Percentiles rank a stretch among this genome's conserved stretches.
Conservation (phyloP, 35 echinoderm and acorn worm genomes). For the Heliocidaris erythrogramma region DNA sequence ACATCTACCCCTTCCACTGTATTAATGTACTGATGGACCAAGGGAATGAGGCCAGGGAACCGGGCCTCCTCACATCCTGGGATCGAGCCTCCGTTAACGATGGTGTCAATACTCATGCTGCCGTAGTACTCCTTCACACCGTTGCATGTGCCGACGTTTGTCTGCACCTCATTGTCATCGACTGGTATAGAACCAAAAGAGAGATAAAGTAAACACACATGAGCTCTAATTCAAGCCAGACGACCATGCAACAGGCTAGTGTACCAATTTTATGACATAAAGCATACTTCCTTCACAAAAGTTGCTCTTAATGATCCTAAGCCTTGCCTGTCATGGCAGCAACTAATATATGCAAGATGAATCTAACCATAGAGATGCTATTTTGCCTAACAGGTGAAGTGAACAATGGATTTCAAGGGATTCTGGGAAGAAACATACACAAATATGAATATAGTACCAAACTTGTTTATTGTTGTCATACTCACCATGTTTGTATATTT, state of each 20-base stretch:
- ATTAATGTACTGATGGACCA: slow-evolving; percentile 81
- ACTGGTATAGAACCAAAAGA: background rate
- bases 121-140: background rate
- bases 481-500: background rate
- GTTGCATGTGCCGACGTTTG: background rate
- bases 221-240: background rate
- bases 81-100: slow-evolving; percentile 85
- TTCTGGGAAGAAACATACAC: no score
- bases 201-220: background rate
- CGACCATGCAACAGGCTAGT: no score
- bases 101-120: slow-evolving; percentile 90
- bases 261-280: no score
- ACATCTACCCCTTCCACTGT: slow-evolving; percentile 84
- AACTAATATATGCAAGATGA: no score
- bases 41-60: slow-evolving; percentile 87
- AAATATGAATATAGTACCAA: no score
- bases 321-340: no score
- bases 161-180: background rate
- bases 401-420: no score
- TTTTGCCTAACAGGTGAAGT: no score
- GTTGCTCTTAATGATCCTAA: no score
- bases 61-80: slow-evolving; percentile 53
- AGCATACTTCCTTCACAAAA: no score
- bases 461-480: no score
- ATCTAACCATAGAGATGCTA: no score